These are phyloP conservation scores for Solenopsis fugax DNA, from an alignment of 1,140 invertebrate species.

Conservation along the genomic window DNA sequence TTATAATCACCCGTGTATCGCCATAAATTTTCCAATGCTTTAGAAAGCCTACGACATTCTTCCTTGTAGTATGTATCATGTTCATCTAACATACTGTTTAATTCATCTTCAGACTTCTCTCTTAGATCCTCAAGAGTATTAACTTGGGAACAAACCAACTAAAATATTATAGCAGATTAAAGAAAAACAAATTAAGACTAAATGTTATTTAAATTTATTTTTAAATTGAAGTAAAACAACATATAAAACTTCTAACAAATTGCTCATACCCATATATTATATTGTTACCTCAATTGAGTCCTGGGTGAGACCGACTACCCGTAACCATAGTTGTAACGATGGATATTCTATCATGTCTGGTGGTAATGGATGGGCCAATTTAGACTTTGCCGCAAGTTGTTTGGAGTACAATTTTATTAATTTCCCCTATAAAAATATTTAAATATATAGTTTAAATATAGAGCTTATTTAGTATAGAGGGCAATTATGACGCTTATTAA, in stretches of 20 bases:
- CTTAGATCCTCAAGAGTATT: slow-evolving; percentile 92
- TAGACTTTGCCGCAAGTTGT: slow-evolving; percentile 94
- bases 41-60: slow-evolving; percentile 92
- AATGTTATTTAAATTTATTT: not conserved
- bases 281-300: slow-evolving; percentile 90
- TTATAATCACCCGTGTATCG: slow-evolving; percentile 91
- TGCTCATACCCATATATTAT: not conserved
- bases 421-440: slow-evolving; percentile 92
- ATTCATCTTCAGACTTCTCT: slow-evolving; percentile 94
- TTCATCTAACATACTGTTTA: slow-evolving; percentile 91
- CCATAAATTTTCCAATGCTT: slow-evolving; percentile 94
- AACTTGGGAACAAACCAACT: slow-evolving; percentile 88
- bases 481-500: not conserved
- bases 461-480: not conserved
- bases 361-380: slow-evolving; percentile 88
- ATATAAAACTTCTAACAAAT: slow-evolving; percentile 11
- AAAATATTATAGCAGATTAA: slow-evolving; percentile 70
- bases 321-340: slow-evolving; percentile 95
- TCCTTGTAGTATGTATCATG: slow-evolving; percentile 90
- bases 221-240: not conserved
- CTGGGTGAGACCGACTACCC: slow-evolving; percentile 93
- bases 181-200: not conserved
- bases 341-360: slow-evolving; percentile 90
- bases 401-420: slow-evolving; percentile 97
- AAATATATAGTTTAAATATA: slow-evolving; percentile 49